These are phyloP conservation scores for Macrosiphum euphorbiae DNA, from an alignment of 2,888 invertebrate genomes.

Conservation along the genomic window DNA sequence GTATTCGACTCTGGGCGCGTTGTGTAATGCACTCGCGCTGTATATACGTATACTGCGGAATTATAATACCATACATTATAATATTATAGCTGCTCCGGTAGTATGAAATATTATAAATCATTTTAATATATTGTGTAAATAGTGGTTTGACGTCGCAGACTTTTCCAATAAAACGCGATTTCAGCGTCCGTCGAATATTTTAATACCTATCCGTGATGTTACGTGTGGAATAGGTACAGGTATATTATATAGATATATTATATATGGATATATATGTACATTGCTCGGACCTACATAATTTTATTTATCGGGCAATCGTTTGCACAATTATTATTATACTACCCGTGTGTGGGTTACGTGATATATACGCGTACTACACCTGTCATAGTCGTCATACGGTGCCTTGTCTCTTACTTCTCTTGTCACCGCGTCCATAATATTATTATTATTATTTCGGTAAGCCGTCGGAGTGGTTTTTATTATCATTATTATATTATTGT, in stretches of 20 bases:
- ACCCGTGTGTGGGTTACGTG: background rate
- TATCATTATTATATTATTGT: conserved; percentile 25
- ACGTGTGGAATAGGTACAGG: background rate
- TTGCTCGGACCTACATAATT: background rate
- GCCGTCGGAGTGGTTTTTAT: background rate
- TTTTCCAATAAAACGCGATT: conserved; percentile 37
- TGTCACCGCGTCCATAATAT: background rate
- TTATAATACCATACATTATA: background rate
- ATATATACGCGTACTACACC: background rate
- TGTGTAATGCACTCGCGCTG: background rate
- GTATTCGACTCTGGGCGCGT: background rate
- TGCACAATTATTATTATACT: background rate
- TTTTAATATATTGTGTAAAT: background rate
- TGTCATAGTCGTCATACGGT: background rate
- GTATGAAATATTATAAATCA: conserved; percentile 5
- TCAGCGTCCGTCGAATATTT: conserved; percentile 1
- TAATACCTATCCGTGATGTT: background rate
- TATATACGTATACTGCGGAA: background rate
- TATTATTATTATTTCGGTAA: background rate
- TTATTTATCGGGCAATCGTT: background rate
- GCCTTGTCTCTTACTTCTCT: background rate
- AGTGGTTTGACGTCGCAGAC: conserved; percentile 45
- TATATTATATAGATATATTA: too few relatives aligned
- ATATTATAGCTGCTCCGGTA: background rate
- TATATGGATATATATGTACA: background rate